A percentile compares a stretch with the other conserved stretches of the same genome.
Conservation (phyloP, 2,113 vertebrate species). For the Xiphorhynchus elegans region DNA sequence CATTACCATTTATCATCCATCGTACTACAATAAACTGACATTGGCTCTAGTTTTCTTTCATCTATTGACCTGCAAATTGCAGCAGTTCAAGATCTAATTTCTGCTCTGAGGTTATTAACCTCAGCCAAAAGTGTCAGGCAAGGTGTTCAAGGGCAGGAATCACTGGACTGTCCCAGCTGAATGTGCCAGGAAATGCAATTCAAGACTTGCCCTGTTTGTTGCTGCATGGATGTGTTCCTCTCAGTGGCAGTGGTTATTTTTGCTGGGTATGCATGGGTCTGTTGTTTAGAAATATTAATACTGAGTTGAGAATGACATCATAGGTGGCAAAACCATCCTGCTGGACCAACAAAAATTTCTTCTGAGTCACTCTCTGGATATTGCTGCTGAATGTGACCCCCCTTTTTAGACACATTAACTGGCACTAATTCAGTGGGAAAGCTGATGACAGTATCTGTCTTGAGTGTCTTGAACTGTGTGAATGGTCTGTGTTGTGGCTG, state of each 20-base stretch:
- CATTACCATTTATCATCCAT: neutral
- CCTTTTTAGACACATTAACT: constrained; percentile 29
- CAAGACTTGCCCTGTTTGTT: neutral
- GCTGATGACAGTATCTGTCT: neutral
- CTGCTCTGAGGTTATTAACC: neutral
- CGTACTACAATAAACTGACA: neutral
- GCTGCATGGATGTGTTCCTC: neutral
- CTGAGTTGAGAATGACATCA: constrained; percentile 25
- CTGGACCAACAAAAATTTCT: constrained; percentile 5
- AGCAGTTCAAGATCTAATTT: neutral
- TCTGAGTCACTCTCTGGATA: constrained; percentile 22
- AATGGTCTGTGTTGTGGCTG: neutral
- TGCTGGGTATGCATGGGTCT: neutral
- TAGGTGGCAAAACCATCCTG: constrained; percentile 7
- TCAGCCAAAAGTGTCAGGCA: neutral
- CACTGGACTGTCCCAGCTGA: neutral
- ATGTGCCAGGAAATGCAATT: neutral
- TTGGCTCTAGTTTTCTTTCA: neutral
- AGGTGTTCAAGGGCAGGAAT: neutral
- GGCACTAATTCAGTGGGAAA: constrained; percentile 34
- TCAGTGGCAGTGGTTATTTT: neutral
- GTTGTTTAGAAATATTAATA: neutral
- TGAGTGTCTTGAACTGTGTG: neutral
- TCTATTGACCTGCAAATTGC: neutral
- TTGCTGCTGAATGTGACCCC: constrained; percentile 29